phyloP scores from a whole-genome alignment of 2,113 vertebrate species.

The Ictalurus furcatus region DNA sequence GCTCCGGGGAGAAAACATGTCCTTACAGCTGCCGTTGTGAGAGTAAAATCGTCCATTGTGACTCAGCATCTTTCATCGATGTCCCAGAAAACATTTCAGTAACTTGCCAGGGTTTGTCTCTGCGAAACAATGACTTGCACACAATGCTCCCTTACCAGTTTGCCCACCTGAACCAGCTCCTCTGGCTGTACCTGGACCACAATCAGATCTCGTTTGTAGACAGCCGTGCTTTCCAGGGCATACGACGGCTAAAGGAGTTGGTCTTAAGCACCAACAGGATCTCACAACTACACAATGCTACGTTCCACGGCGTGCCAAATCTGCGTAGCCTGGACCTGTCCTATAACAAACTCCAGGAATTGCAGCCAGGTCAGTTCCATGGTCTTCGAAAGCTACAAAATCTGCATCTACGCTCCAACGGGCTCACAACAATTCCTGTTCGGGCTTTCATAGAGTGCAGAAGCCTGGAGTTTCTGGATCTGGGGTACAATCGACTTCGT shows the following conservation, averaged over 20 bases:
- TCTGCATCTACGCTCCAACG: constrained; percentile 92
- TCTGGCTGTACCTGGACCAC: constrained; percentile 98
- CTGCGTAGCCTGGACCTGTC: constrained; percentile 96
- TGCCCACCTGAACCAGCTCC: constrained; percentile 93
- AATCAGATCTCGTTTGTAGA: constrained; percentile 92
- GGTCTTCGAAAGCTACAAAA: constrained; percentile 94
- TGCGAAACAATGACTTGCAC: constrained; percentile 96
- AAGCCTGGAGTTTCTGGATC: constrained; percentile 94
- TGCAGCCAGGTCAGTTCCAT: constrained; percentile 93
- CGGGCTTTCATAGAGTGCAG: constrained; percentile 94
- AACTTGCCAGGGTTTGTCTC: constrained; percentile 92
- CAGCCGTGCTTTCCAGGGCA: constrained; percentile 92
- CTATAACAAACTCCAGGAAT: constrained; percentile 91
- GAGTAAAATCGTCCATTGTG: constrained; percentile 98
- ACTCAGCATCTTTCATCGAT: constrained; percentile 89
- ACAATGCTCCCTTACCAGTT: constrained; percentile 93
- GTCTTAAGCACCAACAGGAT: constrained; percentile 98
- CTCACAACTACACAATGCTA: constrained; percentile 89
- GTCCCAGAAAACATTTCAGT: constrained; percentile 95
- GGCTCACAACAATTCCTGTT: constrained; percentile 88
- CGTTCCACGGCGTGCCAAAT: constrained; percentile 94
- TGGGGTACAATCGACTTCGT: constrained; percentile 96
- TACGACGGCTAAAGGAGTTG: constrained; percentile 93
- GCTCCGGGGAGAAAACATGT: constrained; percentile 89
- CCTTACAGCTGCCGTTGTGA: constrained; percentile 93